A percentile compares a stretch with the other conserved stretches of the same genome.
phyloP scores from a whole-genome alignment of 1,140 invertebrate genomes.

The Zophobas morio region DNA sequence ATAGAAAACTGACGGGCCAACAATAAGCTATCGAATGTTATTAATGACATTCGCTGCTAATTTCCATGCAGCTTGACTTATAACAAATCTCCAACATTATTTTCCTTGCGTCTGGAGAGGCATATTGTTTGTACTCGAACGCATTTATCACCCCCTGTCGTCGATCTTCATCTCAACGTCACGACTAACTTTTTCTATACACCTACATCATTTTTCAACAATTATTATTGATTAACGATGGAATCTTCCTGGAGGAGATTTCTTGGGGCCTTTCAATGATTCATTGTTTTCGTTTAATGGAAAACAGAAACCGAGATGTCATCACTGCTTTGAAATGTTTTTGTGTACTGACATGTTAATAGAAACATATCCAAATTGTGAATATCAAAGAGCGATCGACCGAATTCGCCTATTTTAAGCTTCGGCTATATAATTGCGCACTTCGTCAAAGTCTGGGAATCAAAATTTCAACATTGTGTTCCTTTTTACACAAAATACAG shows the following conservation, averaged over 20 bases:
- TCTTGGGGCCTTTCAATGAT: not conserved
- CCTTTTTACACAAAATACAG: no score
- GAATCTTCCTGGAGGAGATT: conserved; percentile 3
- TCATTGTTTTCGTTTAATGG: not conserved
- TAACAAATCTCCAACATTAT: conserved; percentile 55
- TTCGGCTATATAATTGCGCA: no score
- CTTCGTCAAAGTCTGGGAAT: no score
- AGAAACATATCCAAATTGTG: no score
- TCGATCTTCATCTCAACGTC: conserved; percentile 45
- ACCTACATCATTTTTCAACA: conserved; percentile 36
- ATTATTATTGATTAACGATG: conserved; percentile 31
- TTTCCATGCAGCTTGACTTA: conserved; percentile 56
- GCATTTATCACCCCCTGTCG: conserved; percentile 49
- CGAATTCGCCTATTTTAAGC: no score
- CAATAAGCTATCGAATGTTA: conserved; percentile 61
- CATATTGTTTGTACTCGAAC: conserved; percentile 51
- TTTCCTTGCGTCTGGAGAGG: conserved; percentile 50
- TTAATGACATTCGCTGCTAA: conserved; percentile 57
- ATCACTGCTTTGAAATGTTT: not conserved
- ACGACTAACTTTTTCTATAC: conserved; percentile 38
- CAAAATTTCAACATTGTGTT: no score
- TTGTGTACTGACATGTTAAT: no score
- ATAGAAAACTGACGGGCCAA: conserved; percentile 59
- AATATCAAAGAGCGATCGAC: no score
- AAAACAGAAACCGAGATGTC: not conserved